Evolutionary conservation across 2,888 invertebrate genomes (phyloP).

Genomic region (Cephus spinipes): DNA sequence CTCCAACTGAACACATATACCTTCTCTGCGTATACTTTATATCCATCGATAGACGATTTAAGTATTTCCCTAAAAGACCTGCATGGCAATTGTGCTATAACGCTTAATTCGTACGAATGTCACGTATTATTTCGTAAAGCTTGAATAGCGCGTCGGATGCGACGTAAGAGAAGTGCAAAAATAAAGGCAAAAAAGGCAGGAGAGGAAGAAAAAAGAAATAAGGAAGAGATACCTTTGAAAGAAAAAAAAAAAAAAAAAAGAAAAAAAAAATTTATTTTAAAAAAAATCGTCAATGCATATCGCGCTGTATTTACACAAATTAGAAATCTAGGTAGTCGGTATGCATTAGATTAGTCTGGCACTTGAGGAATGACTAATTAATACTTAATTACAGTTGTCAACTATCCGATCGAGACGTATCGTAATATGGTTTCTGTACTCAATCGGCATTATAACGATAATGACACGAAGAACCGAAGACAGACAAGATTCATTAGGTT

Average conservation of each 20-base stretch:
- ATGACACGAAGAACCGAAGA: neutral
- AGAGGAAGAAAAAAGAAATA: neutral
- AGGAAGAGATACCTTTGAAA: neutral
- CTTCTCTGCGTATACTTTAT: neutral
- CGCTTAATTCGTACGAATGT: constrained; percentile 15
- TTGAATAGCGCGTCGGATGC: neutral
- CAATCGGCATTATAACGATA: neutral
- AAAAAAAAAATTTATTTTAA: constrained; percentile 10
- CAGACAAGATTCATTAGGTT: neutral
- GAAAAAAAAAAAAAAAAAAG: constrained; percentile 9
- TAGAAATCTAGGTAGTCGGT: constrained; percentile 10
- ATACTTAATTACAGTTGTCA: neutral
- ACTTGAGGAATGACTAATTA: neutral
- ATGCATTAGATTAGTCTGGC: neutral
- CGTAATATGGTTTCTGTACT: neutral
- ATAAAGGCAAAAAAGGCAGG: neutral
- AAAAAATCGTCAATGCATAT: constrained; percentile 9
- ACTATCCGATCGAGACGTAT: neutral
- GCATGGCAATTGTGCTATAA: constrained; percentile 3
- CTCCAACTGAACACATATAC: neutral
- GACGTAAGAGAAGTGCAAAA: neutral
- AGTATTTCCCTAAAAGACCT: neutral
- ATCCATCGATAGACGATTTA: neutral
- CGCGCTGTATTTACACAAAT: constrained; percentile 15
- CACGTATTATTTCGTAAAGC: neutral